Conservation (phyloP, 2,888 invertebrate species). For the Habrosyne pyritoides region DNA sequence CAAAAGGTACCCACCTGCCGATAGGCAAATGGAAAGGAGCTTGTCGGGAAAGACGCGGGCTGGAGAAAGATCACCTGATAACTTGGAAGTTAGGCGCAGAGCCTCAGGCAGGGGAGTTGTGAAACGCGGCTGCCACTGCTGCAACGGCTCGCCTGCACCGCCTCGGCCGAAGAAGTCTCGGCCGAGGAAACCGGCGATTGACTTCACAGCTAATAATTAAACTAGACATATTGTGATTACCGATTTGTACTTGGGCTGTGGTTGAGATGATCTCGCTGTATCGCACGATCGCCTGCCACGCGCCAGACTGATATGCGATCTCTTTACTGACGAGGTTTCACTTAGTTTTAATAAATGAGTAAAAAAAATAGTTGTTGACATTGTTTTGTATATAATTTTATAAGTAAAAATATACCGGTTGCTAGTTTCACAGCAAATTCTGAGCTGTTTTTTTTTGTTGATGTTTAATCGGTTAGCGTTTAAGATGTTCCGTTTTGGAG, state of each 20-base stretch:
- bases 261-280: conserved; percentile 22
- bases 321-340: conserved; percentile 48
- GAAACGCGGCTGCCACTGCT: conserved; percentile 85
- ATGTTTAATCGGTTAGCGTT: conserved; percentile 41
- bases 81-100: conserved; percentile 51
- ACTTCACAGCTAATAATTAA: conserved; percentile 40
- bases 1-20: conserved; percentile 48
- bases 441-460: conserved; percentile 54
- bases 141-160: conserved; percentile 82
- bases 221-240: conserved; percentile 29
- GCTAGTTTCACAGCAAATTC: conserved; percentile 45
- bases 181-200: conserved; percentile 57
- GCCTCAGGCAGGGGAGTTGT: conserved; percentile 82
- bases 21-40: conserved; percentile 58
- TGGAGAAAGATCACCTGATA: conserved; percentile 53
- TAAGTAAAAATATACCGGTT: conserved; percentile 35
- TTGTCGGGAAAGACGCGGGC: conserved; percentile 67
- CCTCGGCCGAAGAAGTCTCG: conserved; percentile 75
- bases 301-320: conserved; percentile 66
- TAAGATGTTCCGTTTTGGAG: conserved; percentile 56
- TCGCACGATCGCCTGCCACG: conserved; percentile 8
- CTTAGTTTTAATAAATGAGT: conserved; percentile 29
- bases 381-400: conserved; percentile 78
- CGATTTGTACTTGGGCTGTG: conserved; percentile 27
- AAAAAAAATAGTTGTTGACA: conserved; percentile 59